A percentile compares a stretch with the other conserved stretches of the same genome.
These are phyloP conservation scores for Cetoscarus ocellatus DNA, from an alignment of 2,797 vertebrate species.

Conservation along the genomic window DNA sequence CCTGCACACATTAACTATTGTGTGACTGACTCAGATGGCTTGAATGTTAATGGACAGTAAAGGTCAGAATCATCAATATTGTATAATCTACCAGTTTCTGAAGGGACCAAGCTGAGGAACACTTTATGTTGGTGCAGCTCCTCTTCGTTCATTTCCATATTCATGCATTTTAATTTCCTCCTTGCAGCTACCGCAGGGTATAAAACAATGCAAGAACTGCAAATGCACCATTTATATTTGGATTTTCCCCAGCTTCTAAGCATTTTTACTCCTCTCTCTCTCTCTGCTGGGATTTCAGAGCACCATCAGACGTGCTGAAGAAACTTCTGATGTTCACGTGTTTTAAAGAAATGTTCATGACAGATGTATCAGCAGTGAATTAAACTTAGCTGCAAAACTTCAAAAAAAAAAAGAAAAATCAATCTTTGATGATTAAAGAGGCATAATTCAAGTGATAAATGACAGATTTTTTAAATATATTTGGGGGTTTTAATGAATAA, in stretches of 20 bases:
- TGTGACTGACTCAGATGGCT: not conserved
- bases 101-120: not conserved
- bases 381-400: not conserved
- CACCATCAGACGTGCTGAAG: not conserved
- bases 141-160: constrained; percentile 39
- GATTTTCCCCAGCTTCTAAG: not conserved
- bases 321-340: not conserved
- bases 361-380: not conserved
- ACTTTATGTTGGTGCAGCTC: constrained; percentile 11
- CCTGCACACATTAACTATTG: not conserved
- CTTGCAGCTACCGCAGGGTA: not conserved
- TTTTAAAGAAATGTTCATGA: not conserved
- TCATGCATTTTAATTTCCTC: constrained; percentile 44
- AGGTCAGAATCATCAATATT: not conserved
- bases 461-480: too few species aligned
- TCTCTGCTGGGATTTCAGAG: not conserved
- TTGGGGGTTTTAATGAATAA: too few species aligned
- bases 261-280: not conserved
- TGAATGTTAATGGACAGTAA: not conserved
- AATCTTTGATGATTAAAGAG: too few species aligned
- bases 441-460: too few species aligned
- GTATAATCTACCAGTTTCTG: not conserved
- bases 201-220: constrained; percentile 3
- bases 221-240: constrained; percentile 22
- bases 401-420: too few species aligned